phyloP scores from a whole-genome alignment of 2,113 vertebrate genomes.

The Leucoraja erinaceus region DNA sequence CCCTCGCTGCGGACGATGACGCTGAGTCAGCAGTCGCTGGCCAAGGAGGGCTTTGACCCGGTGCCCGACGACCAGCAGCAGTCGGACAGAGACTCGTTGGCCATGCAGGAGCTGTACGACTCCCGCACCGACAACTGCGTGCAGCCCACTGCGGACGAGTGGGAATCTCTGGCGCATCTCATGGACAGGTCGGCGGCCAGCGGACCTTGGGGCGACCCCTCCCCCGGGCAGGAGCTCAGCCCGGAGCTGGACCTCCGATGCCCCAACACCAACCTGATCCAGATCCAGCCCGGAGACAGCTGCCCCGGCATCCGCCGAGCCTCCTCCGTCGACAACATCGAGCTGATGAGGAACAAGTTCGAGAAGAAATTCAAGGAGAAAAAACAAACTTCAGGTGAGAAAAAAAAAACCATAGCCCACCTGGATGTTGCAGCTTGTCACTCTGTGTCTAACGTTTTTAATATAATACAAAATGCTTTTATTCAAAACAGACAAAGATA shows the following conservation, averaged over 20 bases:
- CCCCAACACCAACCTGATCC: conserved; percentile 54
- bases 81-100: conserved; percentile 68
- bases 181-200: conserved; percentile 49
- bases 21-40: conserved; percentile 58
- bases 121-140: conserved; percentile 65
- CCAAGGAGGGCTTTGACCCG: conserved; percentile 78
- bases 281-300: conserved; percentile 56
- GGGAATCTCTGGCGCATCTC: conserved; percentile 73
- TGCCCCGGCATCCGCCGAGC: conserved; percentile 69
- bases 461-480: no score
- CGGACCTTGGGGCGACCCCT: conserved; percentile 46
- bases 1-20: conserved; percentile 66
- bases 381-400: conserved; percentile 61
- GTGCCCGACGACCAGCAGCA: conserved; percentile 77
- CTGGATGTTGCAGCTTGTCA: no score
- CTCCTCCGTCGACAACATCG: conserved; percentile 76
- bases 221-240: conserved; percentile 52
- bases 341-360: conserved; percentile 68
- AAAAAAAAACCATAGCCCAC: conserved; percentile 23
- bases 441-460: no score
- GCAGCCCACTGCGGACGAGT: conserved; percentile 60
- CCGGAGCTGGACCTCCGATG: conserved; percentile 55
- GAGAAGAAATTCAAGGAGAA: conserved; percentile 59
- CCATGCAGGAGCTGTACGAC: conserved; percentile 70
- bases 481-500: no score